Conservation (phyloP, 2,113 vertebrate genomes). For the Calidris pygmaea region DNA sequence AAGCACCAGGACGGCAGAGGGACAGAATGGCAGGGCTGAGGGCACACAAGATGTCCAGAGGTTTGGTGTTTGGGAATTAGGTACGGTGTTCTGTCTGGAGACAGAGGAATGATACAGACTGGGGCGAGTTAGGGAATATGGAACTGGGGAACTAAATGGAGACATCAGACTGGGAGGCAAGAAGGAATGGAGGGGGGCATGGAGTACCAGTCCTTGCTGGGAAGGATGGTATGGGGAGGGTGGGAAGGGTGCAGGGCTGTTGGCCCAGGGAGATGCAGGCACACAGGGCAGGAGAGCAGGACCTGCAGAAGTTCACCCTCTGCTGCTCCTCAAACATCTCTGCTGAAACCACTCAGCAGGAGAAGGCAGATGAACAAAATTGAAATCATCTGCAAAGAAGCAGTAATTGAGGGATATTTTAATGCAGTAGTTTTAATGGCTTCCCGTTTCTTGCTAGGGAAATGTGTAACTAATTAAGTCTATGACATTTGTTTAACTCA, state of each 20-base stretch:
- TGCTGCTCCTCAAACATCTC: background rate
- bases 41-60: background rate
- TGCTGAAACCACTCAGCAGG: background rate
- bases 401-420: background rate
- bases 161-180: background rate
- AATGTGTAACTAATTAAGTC: slow-evolving; percentile 44
- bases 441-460: slow-evolving; percentile 22
- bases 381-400: background rate
- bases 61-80: background rate
- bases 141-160: background rate
- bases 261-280: background rate
- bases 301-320: background rate
- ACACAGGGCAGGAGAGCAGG: fast-evolving
- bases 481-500: slow-evolving; percentile 3
- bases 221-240: background rate
- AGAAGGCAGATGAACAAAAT: background rate
- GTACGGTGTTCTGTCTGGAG: background rate
- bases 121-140: fast-evolving
- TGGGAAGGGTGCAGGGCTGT: background rate
- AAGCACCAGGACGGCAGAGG: background rate
- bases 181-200: background rate
- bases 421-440: background rate
- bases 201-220: background rate
- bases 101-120: background rate
- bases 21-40: background rate